phyloP scores from a whole-genome alignment of 2,888 invertebrate species.

The Ophion ventricosus region DNA sequence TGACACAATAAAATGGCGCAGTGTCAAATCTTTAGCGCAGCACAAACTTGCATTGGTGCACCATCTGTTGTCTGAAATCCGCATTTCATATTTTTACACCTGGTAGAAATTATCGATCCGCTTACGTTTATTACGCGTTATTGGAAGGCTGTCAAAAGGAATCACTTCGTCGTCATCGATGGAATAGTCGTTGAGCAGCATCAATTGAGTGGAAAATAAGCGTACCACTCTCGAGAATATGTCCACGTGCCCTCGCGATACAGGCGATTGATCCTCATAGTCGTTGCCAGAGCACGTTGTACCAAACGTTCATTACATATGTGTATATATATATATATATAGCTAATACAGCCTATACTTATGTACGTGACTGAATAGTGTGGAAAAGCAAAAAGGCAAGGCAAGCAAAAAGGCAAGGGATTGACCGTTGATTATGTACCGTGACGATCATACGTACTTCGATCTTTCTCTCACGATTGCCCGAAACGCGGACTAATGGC shows the following conservation, averaged over 20 bases:
- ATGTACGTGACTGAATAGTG: too few species aligned
- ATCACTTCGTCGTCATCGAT: conserved; percentile 22
- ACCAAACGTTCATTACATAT: conserved; percentile 18
- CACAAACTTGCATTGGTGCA: too few species aligned
- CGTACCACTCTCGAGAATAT: conserved; percentile 33
- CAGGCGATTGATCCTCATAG: conserved; percentile 63
- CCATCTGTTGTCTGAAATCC: too few species aligned
- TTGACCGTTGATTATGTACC: conserved; percentile 66
- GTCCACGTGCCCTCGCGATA: conserved; percentile 47
- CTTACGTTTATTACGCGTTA: neutral
- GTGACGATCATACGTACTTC: conserved; percentile 59
- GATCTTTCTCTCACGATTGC: conserved; percentile 28
- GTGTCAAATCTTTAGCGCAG: too few species aligned
- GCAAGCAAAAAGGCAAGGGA: conserved; percentile 31
- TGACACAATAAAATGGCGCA: too few species aligned
- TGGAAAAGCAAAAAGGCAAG: too few species aligned
- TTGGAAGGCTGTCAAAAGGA: neutral
- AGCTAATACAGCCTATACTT: too few species aligned
- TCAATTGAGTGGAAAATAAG: conserved; percentile 62
- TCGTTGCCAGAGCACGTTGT: conserved; percentile 66
- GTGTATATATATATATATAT: neutral
- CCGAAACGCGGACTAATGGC: conserved; percentile 4
- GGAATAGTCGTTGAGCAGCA: conserved; percentile 45
- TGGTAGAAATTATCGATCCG: too few species aligned
- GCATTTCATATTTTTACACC: too few species aligned